Evolutionary conservation across 2,888 invertebrate species (phyloP), one percentile per base, ranked within the genome.

Genomic region (Keiferia lycopersicella): DNA sequence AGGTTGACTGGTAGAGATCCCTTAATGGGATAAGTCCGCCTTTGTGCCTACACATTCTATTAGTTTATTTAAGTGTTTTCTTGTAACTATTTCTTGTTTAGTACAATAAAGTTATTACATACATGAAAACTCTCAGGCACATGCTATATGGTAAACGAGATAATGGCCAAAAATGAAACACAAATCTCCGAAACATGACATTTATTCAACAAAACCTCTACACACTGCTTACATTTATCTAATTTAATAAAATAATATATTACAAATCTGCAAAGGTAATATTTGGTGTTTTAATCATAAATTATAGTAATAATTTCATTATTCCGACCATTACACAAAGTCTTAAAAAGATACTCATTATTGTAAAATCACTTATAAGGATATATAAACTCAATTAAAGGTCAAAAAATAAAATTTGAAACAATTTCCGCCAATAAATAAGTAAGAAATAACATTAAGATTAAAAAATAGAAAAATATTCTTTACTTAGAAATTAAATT

Each of bases 151-250:
- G 26, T 26, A 26, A 6, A 34, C 34, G 34, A 34, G 8, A 34
- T 34, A 34, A 34, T 8, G 34, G 34, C 7, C 3, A n/a, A 7
- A 61, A 62, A 22, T 38, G 18, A 64, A 67, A 62, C 62, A 65
- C 67, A 59, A 60, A 45, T 64, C 62, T 56, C 86, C 76, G 78
- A 86, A 91, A 91, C 87, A 87, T 87, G 84, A 91, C 90, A 89
- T 91, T 91, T 91, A 88, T 88, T 89, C 84, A 91, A 91, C 90
- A 88, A 88, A 91, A 89, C 77, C 73, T 81, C 91, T 91, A 90
- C 87, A 87, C 86, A 88, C 80, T 76, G 81, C 79, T 84, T 84
- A 88, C 82, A 85, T 74, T 80, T 79, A 75, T 81, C 79, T 83
- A 81, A 82, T 53, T 79, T 14, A 14, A 62, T 62, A 84, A 81